phyloP scores from a whole-genome alignment of 2,888 invertebrate genomes.

The Aphidoletes aphidimyza region DNA sequence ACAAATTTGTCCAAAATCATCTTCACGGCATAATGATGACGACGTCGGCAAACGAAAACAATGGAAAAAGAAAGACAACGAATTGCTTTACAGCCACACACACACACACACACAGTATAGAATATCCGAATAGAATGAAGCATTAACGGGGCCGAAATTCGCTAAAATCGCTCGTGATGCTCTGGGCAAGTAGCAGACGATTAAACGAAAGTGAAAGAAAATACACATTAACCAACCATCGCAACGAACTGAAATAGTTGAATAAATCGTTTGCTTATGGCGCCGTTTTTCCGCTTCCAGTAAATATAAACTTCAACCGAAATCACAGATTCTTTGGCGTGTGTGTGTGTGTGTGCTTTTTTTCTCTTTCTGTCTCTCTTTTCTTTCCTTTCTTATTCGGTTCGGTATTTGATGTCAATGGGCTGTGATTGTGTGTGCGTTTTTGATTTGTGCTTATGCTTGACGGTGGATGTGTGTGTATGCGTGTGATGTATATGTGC shows the following conservation, averaged over 20 bases:
- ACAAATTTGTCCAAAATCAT: no score
- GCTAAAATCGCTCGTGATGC: not conserved
- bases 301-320: constrained; percentile 39
- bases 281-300: constrained; percentile 53
- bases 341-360: not conserved
- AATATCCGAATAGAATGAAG: not conserved
- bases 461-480: not conserved
- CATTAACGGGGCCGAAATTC: constrained; percentile 40
- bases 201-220: constrained; percentile 53
- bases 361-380: not conserved
- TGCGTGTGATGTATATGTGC: not conserved
- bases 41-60: no score
- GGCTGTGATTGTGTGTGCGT: no score
- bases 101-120: no score
- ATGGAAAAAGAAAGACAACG: not conserved
- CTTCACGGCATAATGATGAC: no score
- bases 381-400: no score
- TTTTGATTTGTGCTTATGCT: not conserved
- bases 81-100: no score
- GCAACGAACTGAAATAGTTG: constrained; percentile 40
- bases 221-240: constrained; percentile 52
- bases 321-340: not conserved
- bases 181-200: constrained; percentile 37
- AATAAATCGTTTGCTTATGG: constrained; percentile 52
- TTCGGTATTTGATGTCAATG: not conserved